Conservation (phyloP, 2,888 invertebrate species). For the Danaus chrysippus region DNA sequence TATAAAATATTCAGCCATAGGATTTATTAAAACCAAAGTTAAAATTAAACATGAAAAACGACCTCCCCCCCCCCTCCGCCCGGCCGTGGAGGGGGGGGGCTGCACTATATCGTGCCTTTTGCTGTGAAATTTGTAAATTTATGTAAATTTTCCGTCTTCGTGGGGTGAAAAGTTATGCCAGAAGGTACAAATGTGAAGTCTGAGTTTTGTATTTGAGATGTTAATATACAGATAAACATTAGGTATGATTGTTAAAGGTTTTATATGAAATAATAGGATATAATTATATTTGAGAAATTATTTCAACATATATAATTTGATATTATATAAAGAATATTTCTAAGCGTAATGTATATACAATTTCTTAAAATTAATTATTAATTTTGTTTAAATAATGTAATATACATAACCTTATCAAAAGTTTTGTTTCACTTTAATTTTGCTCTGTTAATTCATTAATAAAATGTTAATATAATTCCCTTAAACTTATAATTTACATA, state of each 20-base stretch:
- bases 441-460: too few relatives aligned
- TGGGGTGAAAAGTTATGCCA: constrained; percentile 57
- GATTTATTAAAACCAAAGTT: constrained; percentile 77
- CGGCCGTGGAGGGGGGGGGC: constrained; percentile 19
- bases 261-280: background rate
- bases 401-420: too few relatives aligned
- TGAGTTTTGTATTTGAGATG: constrained; percentile 24
- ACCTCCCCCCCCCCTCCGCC: constrained; percentile 30
- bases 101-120: constrained; percentile 68
- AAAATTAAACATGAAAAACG: constrained; percentile 80
- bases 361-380: too few relatives aligned
- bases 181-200: constrained; percentile 33
- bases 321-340: too few relatives aligned
- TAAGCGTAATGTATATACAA: too few relatives aligned
- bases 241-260: background rate
- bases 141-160: constrained; percentile 77
- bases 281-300: background rate
- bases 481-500: background rate
- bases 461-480: background rate
- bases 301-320: too few relatives aligned
- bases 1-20: constrained; percentile 44
- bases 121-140: constrained; percentile 76
- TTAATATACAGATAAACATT: background rate
- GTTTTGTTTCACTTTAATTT: too few relatives aligned
- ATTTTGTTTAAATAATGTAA: too few relatives aligned